A percentile compares a stretch with the other conserved stretches of the same genome.
These are phyloP conservation scores for Drosophila cracens DNA, from an alignment of 2,888 invertebrate species.

Conservation along the genomic window DNA sequence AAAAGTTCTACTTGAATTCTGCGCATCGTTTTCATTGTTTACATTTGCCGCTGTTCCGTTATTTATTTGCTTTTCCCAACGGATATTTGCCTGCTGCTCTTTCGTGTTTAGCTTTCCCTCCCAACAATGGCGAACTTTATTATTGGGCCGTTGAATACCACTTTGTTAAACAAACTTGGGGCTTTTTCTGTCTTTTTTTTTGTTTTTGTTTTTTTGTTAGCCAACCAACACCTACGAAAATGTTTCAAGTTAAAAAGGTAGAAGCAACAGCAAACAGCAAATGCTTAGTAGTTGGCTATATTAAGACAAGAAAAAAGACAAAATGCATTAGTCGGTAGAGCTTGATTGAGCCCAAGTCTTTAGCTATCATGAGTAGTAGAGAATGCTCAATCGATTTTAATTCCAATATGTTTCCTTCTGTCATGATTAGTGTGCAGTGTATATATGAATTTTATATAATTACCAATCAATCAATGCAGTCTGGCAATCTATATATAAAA, in stretches of 20 bases:
- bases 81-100: constrained; percentile 55
- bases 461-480: neutral
- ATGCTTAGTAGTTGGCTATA: neutral
- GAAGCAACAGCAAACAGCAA: neutral
- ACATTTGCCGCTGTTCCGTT: constrained; percentile 54
- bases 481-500: neutral
- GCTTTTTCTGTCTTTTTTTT: constrained; percentile 17
- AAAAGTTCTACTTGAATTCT: constrained; percentile 51
- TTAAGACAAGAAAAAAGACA: neutral
- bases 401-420: neutral
- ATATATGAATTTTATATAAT: neutral
- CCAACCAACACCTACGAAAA: constrained; percentile 22
- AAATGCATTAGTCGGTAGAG: neutral
- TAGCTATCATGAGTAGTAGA: neutral
- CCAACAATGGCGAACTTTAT: constrained; percentile 50
- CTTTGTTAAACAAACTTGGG: constrained; percentile 72
- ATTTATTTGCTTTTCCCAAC: constrained; percentile 64
- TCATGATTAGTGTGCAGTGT: neutral
- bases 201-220: neutral
- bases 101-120: constrained; percentile 17
- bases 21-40: constrained; percentile 59
- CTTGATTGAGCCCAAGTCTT: neutral
- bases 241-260: neutral
- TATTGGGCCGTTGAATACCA: constrained; percentile 67
- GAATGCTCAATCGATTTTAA: neutral